Percentiles rank a stretch among this genome's conserved stretches.
These are phyloP conservation scores for Anastatus disparis DNA, from an alignment of 1,140 invertebrate species.

Conservation along the genomic window DNA sequence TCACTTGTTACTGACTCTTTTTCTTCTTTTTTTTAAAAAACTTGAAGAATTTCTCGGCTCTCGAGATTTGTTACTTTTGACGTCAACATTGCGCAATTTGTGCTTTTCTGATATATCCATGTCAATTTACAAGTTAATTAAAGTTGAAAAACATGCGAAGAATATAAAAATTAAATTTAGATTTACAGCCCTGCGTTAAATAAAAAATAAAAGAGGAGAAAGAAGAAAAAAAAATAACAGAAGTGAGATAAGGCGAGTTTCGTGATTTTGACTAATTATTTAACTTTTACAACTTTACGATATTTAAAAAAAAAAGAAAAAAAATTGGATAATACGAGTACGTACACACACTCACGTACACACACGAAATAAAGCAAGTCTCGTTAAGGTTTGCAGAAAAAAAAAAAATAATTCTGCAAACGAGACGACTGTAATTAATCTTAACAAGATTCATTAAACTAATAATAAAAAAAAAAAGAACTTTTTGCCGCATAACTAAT, in stretches of 20 bases:
- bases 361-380: too few species aligned
- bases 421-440: too few species aligned
- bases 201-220: neutral
- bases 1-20: neutral
- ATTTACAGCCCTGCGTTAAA: slow-evolving; percentile 1
- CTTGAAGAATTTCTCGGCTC: too few species aligned
- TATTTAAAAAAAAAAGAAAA: neutral
- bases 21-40: too few species aligned
- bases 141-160: slow-evolving; percentile 17
- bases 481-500: too few species aligned
- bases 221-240: too few species aligned
- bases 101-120: slow-evolving; percentile 11
- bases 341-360: too few species aligned
- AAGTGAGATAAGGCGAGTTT: too few species aligned
- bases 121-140: slow-evolving; percentile 35
- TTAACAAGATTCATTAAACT: too few species aligned
- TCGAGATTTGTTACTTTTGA: slow-evolving; percentile 19
- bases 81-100: slow-evolving; percentile 22
- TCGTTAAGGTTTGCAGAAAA: too few species aligned
- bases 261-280: slow-evolving; percentile 4
- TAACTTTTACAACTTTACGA: neutral
- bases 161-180: slow-evolving; percentile 13
- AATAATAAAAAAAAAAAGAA: too few species aligned
- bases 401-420: neutral
- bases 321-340: neutral